These are phyloP conservation scores for Oenanthe oenanthe DNA, from an alignment of 2,113 vertebrate species.

Conservation along the genomic window DNA sequence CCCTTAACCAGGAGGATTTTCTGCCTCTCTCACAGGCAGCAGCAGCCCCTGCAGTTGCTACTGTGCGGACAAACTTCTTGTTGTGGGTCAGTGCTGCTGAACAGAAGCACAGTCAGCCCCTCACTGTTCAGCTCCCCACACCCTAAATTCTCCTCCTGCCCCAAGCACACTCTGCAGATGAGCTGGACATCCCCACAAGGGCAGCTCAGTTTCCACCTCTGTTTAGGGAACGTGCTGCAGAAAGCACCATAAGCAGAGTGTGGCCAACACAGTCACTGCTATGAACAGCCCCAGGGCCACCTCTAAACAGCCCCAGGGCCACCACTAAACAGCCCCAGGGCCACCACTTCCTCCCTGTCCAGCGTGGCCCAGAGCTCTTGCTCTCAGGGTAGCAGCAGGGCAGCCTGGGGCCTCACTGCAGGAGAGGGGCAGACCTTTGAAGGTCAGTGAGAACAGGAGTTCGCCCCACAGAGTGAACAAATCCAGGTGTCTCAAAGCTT, in stretches of 20 bases:
- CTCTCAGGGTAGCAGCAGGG: neutral
- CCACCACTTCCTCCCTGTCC: neutral
- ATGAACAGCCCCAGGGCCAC: neutral
- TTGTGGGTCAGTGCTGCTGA: neutral
- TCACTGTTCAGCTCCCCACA: neutral
- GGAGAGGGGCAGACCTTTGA: neutral
- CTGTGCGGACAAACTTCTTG: neutral
- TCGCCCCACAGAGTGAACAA: accelerated
- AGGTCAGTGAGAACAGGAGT: neutral
- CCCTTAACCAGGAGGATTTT: neutral
- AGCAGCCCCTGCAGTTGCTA: neutral
- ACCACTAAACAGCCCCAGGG: neutral
- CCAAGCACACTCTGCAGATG: neutral
- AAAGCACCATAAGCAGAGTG: neutral
- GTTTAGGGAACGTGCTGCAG: neutral
- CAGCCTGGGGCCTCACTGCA: neutral
- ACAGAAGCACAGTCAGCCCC: neutral
- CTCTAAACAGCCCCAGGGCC: neutral
- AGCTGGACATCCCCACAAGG: neutral
- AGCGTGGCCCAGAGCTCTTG: accelerated
- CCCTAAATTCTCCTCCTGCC: neutral
- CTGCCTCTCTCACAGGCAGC: neutral
- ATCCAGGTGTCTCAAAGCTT: neutral
- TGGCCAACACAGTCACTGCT: accelerated
- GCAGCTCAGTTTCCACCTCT: neutral